phyloP scores from a whole-genome alignment of 2,888 invertebrate species.

The Salticus scenicus region DNA sequence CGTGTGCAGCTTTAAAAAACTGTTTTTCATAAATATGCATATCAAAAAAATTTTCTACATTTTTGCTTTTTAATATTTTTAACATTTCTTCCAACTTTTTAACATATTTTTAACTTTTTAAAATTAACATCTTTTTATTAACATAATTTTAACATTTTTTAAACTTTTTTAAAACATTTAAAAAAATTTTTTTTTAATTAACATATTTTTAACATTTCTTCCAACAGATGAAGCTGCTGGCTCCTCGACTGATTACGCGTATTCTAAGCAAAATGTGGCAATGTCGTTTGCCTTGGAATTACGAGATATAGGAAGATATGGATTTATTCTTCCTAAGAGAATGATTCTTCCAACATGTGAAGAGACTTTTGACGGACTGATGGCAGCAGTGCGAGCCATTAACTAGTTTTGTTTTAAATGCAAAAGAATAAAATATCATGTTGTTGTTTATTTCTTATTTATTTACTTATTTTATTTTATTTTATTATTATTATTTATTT shows the following conservation, averaged over 20 bases:
- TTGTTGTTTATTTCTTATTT: too few relatives aligned
- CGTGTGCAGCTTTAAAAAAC: too few relatives aligned
- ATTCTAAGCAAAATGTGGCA: slow-evolving; percentile 74
- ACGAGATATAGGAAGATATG: slow-evolving; percentile 74
- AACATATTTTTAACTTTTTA: too few relatives aligned
- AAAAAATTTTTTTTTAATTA: too few relatives aligned
- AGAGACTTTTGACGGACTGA: slow-evolving; percentile 74
- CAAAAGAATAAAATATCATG: not conserved
- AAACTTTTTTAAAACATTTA: too few relatives aligned
- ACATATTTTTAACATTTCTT: too few relatives aligned
- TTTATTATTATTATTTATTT: not conserved
- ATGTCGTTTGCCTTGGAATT: slow-evolving; percentile 76
- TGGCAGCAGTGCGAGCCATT: slow-evolving; percentile 77
- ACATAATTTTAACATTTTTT: too few relatives aligned
- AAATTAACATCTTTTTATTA: too few relatives aligned
- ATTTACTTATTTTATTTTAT: not conserved
- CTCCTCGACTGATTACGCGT: slow-evolving; percentile 76
- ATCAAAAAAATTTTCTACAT: too few relatives aligned
- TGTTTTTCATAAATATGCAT: too few relatives aligned
- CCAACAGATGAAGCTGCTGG: slow-evolving; percentile 76
- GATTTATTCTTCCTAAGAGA: slow-evolving; percentile 74
- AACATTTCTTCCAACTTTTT: too few relatives aligned
- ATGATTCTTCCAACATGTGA: slow-evolving; percentile 73
- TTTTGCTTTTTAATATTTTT: too few relatives aligned
- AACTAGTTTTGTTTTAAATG: slow-evolving; percentile 19